Evolutionary conservation across 2,888 invertebrate species (phyloP).

Genomic region (Molorchus minor): DNA sequence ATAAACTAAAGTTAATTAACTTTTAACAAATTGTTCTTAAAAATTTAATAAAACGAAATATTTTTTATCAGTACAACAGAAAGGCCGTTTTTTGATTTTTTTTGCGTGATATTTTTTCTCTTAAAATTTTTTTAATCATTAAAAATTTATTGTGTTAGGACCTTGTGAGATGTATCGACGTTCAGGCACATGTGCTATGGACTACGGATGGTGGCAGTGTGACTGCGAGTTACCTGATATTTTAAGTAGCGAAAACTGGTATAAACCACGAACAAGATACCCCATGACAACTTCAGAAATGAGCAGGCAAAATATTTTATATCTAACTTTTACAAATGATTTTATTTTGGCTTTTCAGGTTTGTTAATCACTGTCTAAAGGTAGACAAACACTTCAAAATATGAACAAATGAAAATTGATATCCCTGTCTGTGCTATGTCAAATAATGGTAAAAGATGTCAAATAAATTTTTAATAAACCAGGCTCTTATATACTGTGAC

Average conservation of each 20-base stretch:
- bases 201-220: constrained; percentile 66
- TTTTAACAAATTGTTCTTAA: no score
- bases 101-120: no score
- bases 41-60: no score
- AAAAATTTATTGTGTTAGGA: constrained; percentile 45
- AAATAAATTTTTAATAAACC: no score
- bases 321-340: not conserved
- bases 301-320: constrained; percentile 33
- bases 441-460: no score
- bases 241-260: constrained; percentile 60
- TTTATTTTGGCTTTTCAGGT: constrained; percentile 35
- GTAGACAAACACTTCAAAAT: constrained; percentile 44
- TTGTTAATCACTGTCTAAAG: constrained; percentile 39
- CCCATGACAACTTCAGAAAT: constrained; percentile 41
- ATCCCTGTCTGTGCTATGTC: no score
- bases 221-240: constrained; percentile 55
- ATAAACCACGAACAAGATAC: constrained; percentile 51
- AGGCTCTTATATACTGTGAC: no score
- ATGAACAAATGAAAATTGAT: no score
- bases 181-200: constrained; percentile 63
- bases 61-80: no score
- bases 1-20: no score
- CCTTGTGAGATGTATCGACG: constrained; percentile 66
- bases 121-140: not conserved
- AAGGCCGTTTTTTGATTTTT: no score